Percentiles rank a stretch among this genome's conserved stretches.
phyloP scores from a whole-genome alignment of 2,113 vertebrate species.

The Antigone vipio region DNA sequence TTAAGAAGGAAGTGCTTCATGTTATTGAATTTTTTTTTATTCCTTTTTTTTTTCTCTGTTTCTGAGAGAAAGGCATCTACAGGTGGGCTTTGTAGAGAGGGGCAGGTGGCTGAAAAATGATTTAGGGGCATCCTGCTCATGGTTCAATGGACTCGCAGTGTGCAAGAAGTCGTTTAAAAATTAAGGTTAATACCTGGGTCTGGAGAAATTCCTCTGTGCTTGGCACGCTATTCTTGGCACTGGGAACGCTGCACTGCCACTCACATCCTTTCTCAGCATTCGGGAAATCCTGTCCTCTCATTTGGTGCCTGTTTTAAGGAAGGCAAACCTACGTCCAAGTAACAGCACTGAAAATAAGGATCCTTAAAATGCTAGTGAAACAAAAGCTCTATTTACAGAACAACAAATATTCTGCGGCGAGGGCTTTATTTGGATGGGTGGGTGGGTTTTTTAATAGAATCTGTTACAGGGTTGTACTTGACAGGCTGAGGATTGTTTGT shows the following conservation, averaged over 20 bases:
- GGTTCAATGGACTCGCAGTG: not conserved
- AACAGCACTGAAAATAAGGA: not conserved
- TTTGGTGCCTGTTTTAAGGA: accelerated
- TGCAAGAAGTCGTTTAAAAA: not conserved
- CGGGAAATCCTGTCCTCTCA: not conserved
- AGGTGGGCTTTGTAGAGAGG: not conserved
- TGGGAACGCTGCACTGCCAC: not conserved
- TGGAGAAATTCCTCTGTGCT: not conserved
- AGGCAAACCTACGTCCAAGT: not conserved
- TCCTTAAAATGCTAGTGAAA: not conserved
- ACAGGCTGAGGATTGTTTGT: constrained; percentile 13
- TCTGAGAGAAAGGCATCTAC: not conserved
- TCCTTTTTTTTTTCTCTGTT: not conserved
- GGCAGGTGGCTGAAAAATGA: not conserved
- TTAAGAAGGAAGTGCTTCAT: not conserved
- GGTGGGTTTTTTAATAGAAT: not conserved
- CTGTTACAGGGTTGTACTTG: not conserved
- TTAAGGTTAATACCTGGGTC: not conserved
- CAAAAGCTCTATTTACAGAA: not conserved
- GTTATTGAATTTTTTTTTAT: not conserved
- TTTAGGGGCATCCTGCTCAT: not conserved
- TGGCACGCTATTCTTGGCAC: not conserved
- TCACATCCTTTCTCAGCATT: not conserved
- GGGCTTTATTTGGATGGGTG: not conserved
- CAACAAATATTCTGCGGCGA: not conserved